phyloP scores from a whole-genome alignment of 2,113 vertebrate species.

The Tenrec ecaudatus region DNA sequence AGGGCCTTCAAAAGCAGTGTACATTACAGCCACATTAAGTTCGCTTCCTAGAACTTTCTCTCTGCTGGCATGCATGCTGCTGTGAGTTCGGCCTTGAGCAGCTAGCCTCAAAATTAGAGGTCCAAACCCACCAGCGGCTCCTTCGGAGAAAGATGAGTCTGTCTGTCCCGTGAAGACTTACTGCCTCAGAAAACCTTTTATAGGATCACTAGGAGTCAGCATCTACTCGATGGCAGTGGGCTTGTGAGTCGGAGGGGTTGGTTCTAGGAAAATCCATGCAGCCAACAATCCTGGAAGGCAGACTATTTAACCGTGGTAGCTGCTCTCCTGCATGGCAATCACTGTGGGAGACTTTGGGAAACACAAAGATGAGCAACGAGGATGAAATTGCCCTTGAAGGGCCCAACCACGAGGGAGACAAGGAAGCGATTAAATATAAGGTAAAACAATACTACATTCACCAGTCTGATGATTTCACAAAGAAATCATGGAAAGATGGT shows the following conservation, averaged over 20 bases:
- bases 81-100: too few species aligned
- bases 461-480: background rate
- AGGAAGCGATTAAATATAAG: background rate
- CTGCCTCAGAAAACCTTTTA: too few species aligned
- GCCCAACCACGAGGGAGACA: background rate
- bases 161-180: too few species aligned
- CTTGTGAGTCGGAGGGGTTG: background rate
- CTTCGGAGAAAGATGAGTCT: too few species aligned
- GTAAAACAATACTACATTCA: background rate
- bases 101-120: too few species aligned
- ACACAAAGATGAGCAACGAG: background rate
- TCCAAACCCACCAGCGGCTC: too few species aligned
- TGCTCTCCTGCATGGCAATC: background rate
- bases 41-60: background rate
- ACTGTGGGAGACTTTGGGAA: background rate
- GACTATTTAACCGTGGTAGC: background rate
- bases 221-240: background rate
- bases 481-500: background rate
- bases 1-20: background rate
- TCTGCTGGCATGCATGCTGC: background rate
- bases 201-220: too few species aligned
- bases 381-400: background rate
- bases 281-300: background rate
- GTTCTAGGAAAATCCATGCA: background rate
- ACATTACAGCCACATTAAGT: background rate